Base-by-base conservation (phyloP, 2,113 vertebrate species). In the Tiliqua scincoides region DNA sequence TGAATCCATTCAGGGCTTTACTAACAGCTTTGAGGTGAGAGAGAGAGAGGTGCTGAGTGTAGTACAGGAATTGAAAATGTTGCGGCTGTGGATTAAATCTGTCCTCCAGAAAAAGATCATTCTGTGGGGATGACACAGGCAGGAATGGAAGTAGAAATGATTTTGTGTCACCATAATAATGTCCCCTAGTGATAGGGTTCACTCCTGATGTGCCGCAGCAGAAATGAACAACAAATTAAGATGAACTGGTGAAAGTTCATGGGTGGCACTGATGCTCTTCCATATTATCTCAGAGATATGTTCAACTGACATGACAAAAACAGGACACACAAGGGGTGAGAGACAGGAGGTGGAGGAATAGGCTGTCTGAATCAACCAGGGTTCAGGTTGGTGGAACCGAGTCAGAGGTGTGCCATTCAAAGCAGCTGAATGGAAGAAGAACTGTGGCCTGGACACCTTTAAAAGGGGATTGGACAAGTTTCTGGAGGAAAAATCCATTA, bases 1-100 rank as follows among this genome's bases (percentile, higher is more conserved):
- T 86, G 77, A 95, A 93, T 88, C 84, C 75, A 88, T 86, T 87
- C 82, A 54, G 87, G 70, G 20, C 61, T 93, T 94, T 91, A 57
- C 85, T 87, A 88, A 70, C 0, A 43, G 81, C 73, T 92, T 92
- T 85, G 84, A 70, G 70, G 35, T 14, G 68, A 68, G 72, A 84
- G n/a, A 59, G 32, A 27, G n/a, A 59, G 32, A 27, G 81, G 17
- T 35, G 32, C 63, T 2, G 15, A 88, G 82, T 32, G 14, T 2
- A 86, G 68, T 59, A 35, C 6, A 86, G 63, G 52, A 81, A 0
- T 59, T 82, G 48, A 93, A 80, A 32, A 81, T 30, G 88, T 67
- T 71, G 30, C 8, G 52, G 11, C 25, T 30, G 82, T 32, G 52
- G 32, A 91, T 82, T 77, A 85, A 76, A 65, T 62, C 23, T 35